Conservation (phyloP, 2,113 vertebrate genomes). For the Bubalus kerabau region DNA sequence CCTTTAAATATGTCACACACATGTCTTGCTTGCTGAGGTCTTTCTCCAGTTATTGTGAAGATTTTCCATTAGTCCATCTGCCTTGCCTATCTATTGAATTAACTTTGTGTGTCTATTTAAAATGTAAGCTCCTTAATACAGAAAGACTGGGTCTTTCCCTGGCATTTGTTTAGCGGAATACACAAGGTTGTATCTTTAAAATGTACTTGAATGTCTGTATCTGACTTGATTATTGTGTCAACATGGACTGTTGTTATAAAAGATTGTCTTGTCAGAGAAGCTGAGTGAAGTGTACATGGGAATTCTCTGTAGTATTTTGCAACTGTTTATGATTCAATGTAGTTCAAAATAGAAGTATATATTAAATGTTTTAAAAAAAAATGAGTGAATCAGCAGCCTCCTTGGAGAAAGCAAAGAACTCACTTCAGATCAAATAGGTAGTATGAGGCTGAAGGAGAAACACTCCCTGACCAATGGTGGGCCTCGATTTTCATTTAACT, state of each 20-base stretch:
- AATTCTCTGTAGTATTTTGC: background rate
- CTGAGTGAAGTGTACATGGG: background rate
- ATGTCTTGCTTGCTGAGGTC: background rate
- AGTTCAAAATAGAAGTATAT: background rate
- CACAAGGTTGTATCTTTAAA: background rate
- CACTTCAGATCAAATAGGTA: too few relatives aligned
- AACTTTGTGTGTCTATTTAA: background rate
- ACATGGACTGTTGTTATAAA: background rate
- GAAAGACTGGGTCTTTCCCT: background rate
- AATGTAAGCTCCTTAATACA: background rate
- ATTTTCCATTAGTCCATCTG: background rate
- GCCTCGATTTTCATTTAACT: background rate
- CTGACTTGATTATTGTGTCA: background rate
- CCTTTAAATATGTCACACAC: background rate
- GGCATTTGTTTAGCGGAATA: background rate
- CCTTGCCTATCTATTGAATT: background rate
- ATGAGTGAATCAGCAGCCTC: background rate
- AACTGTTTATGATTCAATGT: background rate
- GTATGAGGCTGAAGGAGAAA: background rate
- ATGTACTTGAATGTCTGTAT: background rate
- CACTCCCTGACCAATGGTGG: background rate
- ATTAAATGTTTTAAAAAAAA: background rate
- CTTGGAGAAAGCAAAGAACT: background rate
- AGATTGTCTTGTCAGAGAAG: background rate
- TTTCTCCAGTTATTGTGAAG: background rate